Conservation (phyloP, 2,888 invertebrate genomes). For the Chouioia cunea region DNA sequence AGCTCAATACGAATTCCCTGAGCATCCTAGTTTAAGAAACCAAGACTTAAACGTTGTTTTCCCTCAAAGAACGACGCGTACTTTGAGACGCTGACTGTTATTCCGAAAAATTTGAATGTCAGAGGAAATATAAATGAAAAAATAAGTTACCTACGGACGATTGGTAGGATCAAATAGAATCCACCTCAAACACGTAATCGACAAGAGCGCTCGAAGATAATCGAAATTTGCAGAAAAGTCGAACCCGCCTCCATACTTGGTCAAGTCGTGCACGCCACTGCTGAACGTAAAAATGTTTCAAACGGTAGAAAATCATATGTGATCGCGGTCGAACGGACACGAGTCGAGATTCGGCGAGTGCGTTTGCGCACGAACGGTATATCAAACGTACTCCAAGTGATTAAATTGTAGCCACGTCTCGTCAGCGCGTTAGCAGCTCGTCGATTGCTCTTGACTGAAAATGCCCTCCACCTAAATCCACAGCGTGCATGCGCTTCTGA, state of each 20-base stretch:
- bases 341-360: too few relatives aligned
- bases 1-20: background rate
- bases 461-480: too few relatives aligned
- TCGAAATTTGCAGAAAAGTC: background rate
- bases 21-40: background rate
- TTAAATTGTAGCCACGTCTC: too few relatives aligned
- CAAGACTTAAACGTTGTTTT: background rate
- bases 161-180: constrained; percentile 11
- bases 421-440: too few relatives aligned
- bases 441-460: too few relatives aligned
- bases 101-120: background rate
- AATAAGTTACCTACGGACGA: background rate
- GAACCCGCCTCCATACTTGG: background rate
- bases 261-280: background rate
- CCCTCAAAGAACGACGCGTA: too few relatives aligned
- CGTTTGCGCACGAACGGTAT: too few relatives aligned
- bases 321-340: too few relatives aligned
- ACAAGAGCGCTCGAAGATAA: background rate
- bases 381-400: too few relatives aligned
- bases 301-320: constrained; percentile 22
- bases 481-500: too few relatives aligned
- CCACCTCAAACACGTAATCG: constrained; percentile 21
- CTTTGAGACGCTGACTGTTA: too few relatives aligned
- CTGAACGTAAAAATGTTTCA: constrained; percentile 19
- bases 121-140: background rate